Base-by-base conservation (phyloP, 1,140 invertebrate species). In the Hycleus phaleratus region DNA sequence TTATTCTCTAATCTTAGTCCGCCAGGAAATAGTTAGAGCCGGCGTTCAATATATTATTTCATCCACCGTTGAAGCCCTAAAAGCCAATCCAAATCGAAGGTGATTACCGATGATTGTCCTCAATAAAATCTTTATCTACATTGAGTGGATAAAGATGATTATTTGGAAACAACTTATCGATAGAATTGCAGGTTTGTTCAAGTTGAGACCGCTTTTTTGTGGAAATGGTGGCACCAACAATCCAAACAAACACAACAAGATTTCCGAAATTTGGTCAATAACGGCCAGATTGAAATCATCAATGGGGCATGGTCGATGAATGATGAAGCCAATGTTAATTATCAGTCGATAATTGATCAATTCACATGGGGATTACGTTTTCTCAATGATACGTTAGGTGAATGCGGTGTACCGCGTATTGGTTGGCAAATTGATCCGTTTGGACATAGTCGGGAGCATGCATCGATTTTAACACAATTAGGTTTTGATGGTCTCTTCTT, bases 341-440 rank as follows among this genome's bases (percentile, higher is more conserved):
- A 94, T 68, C 81, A 83, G 45, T 85, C 85, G 39, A 86, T 90
- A n/a, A 88, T 94, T 61, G 91, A 95, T 70, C 88, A 93, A 71
- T 88, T 88, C 73, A 80, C 81, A 49, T 82, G 79, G 79, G 81
- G 81, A 24, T 68, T 82, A 12, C 75, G 79, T 80, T 82, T 60
- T 59, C 38, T 67, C 2, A 68, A 69, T 48, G 79, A 86, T 49
- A 83, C 81, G 6, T 80, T 89, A 66, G 86, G 86, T 0, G 75
- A 80, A 25, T 82, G 82, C 61, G 86, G 79, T 0, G 71, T 78
- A 47, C 86, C 86, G 0, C 80, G 78, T 64, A 77, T 85, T 2
- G 85, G 80, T 0, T 90, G 87, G 87, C 87, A 89, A 70, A 87
- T 89, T 40, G 82, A 84, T 73, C 84, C 86, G 2, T 90, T 88